A percentile compares a stretch with the other conserved stretches of the same genome.
phyloP scores from a whole-genome alignment of 2,797 vertebrate species.

The Gila robusta region DNA sequence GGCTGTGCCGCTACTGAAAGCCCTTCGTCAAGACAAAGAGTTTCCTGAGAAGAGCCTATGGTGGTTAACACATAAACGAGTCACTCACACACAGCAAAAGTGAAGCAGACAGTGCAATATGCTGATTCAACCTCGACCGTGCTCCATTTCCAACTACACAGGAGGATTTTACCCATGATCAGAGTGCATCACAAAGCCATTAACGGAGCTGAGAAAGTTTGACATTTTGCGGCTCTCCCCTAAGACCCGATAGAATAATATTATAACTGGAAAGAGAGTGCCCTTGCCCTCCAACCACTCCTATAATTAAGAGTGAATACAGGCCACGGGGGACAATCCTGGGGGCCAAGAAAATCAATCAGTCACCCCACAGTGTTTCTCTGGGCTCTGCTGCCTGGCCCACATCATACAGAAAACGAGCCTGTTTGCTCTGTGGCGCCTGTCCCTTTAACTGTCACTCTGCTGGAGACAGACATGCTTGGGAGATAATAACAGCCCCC shows the following conservation, averaged over 20 bases:
- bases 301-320: constrained; percentile 49
- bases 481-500: constrained; percentile 44
- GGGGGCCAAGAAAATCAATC: constrained; percentile 52
- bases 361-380: constrained; percentile 44
- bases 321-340: constrained; percentile 20
- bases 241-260: constrained; percentile 49
- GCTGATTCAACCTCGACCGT: not conserved
- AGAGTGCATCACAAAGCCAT: constrained; percentile 22
- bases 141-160: constrained; percentile 29
- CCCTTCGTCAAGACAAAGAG: constrained; percentile 22
- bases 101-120: constrained; percentile 4
- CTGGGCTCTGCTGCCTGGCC: constrained; percentile 16
- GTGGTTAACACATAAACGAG: constrained; percentile 29
- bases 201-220: constrained; percentile 42
- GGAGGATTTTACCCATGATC: constrained; percentile 37
- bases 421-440: constrained; percentile 20
- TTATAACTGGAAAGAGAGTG: constrained; percentile 38
- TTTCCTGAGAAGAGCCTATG: constrained; percentile 9
- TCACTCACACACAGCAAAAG: not conserved
- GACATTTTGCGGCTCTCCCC: constrained; percentile 51
- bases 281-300: constrained; percentile 36
- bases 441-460: constrained; percentile 49
- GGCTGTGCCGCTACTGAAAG: not conserved
- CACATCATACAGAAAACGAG: constrained; percentile 7
- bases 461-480: constrained; percentile 22